A percentile compares a stretch with the other conserved stretches of the same genome.
phyloP scores from a whole-genome alignment of 2,797 vertebrate species.

The Pelobates cultripes region DNA sequence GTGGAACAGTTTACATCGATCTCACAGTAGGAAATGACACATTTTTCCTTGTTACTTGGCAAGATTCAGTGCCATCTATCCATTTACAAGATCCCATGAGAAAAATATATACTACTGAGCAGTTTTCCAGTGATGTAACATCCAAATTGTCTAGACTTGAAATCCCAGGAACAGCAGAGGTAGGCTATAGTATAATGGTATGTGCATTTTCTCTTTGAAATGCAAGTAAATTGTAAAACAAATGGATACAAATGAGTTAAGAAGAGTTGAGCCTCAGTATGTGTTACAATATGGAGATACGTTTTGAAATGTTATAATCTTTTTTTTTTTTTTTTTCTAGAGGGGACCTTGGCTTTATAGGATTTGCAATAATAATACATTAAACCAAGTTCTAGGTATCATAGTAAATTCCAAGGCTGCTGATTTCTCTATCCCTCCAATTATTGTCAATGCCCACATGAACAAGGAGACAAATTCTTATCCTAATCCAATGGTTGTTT shows the following conservation, averaged over 20 bases:
- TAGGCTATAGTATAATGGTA: constrained; percentile 45
- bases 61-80: constrained; percentile 18
- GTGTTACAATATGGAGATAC: background rate
- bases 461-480: constrained; percentile 56
- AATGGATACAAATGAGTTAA: no score
- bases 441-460: constrained; percentile 62
- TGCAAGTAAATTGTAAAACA: no score
- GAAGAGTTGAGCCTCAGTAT: background rate
- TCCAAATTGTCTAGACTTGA: constrained; percentile 62
- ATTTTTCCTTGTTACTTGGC: constrained; percentile 70
- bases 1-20: constrained; percentile 69
- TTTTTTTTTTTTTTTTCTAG: constrained; percentile 58
- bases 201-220: no score
- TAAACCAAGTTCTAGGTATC: constrained; percentile 66
- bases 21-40: constrained; percentile 73
- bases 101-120: constrained; percentile 44
- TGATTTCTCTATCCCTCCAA: constrained; percentile 60
- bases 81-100: constrained; percentile 67
- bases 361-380: constrained; percentile 51
- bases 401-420: constrained; percentile 68
- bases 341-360: constrained; percentile 68
- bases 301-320: constrained; percentile 12
- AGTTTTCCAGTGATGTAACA: constrained; percentile 46
- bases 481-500: constrained; percentile 66
- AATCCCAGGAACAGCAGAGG: constrained; percentile 70